phyloP scores from a whole-genome alignment of 2,113 vertebrate species.

The Ageneiosus marmoratus region DNA sequence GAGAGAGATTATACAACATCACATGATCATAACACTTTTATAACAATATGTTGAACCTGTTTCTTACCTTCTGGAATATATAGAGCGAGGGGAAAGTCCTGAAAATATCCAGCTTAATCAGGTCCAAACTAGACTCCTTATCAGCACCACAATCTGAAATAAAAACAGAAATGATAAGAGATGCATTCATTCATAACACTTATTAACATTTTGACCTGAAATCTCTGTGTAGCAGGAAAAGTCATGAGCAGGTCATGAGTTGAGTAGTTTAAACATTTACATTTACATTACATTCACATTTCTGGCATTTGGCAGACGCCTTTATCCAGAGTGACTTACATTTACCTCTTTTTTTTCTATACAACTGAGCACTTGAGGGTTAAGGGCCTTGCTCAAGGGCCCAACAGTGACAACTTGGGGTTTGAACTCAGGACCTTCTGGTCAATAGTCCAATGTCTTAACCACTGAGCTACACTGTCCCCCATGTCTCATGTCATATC shows the following conservation, averaged over 20 bases:
- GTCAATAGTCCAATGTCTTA: too few relatives aligned
- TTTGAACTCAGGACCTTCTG: too few relatives aligned
- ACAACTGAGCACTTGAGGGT: too few relatives aligned
- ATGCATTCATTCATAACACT: background rate
- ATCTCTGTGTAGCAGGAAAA: background rate
- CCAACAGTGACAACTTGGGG: too few relatives aligned
- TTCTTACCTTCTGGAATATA: conserved; percentile 92
- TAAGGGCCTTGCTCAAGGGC: too few relatives aligned
- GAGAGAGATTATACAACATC: background rate
- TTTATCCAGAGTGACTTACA: too few relatives aligned
- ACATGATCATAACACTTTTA: background rate
- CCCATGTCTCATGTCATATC: background rate
- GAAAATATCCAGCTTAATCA: conserved; percentile 97
- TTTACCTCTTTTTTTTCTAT: too few relatives aligned
- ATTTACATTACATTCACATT: too few relatives aligned
- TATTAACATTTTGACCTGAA: too few relatives aligned
- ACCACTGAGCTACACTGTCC: too few relatives aligned
- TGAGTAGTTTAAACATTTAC: background rate
- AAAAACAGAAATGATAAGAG: background rate
- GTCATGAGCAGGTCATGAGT: background rate
- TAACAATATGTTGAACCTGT: too few relatives aligned
- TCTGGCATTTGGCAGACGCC: too few relatives aligned
- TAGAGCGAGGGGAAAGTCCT: conserved; percentile 93
- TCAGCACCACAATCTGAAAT: conserved; percentile 81
- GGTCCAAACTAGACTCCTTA: conserved; percentile 91